These are phyloP conservation scores for Trichosurus vulpecula DNA, from an alignment of 2,797 vertebrate genomes.

Conservation along the genomic window DNA sequence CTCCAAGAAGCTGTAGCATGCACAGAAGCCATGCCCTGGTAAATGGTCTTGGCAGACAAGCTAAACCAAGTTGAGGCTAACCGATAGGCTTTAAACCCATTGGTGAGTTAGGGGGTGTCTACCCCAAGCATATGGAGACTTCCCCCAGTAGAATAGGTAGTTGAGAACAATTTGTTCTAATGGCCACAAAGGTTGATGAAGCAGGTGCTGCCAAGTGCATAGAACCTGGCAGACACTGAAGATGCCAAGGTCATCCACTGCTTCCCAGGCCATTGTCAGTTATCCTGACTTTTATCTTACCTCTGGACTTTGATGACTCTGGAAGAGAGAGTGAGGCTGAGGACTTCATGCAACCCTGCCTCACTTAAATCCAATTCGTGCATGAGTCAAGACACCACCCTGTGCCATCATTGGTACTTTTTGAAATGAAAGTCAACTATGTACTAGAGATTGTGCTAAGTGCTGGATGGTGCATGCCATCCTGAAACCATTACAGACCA, in stretches of 20 bases:
- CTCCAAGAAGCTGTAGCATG: not conserved
- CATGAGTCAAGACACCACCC: not conserved
- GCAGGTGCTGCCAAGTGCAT: not conserved
- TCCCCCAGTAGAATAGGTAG: not conserved
- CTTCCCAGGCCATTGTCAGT: not conserved
- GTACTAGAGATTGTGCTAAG: not conserved
- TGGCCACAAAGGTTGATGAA: not conserved
- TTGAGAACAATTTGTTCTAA: not conserved
- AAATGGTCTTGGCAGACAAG: not conserved
- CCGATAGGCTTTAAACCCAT: not conserved
- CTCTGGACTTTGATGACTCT: not conserved
- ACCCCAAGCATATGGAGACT: not conserved
- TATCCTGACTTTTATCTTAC: not conserved
- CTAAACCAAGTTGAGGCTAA: not conserved
- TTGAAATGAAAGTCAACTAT: not conserved
- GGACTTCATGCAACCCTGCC: not conserved
- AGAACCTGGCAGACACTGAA: not conserved
- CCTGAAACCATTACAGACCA: not conserved
- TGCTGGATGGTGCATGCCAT: not conserved
- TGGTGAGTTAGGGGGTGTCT: not conserved
- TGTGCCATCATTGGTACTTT: not conserved
- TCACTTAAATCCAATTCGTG: not conserved
- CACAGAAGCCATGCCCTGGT: not conserved
- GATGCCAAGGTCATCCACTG: not conserved
- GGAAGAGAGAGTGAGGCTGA: not conserved